Percentiles rank a stretch among this genome's conserved stretches.
Evolutionary conservation across 2,888 invertebrate genomes (phyloP).

Genomic region (Salticus scenicus): DNA sequence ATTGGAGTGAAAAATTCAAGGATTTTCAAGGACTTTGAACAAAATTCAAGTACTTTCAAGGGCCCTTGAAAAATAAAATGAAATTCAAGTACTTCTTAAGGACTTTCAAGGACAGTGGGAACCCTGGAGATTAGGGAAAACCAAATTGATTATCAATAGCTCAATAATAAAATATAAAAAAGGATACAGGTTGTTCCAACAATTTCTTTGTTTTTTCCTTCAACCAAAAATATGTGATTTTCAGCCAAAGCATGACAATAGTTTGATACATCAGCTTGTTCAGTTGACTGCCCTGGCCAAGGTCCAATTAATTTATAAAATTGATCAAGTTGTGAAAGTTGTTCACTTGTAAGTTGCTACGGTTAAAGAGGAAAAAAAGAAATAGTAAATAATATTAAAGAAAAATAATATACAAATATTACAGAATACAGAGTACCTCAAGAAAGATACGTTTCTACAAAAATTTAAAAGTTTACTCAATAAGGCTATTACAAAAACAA

Average conservation of each 20-base stretch:
- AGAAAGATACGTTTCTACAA: too few relatives aligned
- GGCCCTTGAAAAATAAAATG: too few relatives aligned
- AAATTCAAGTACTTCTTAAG: too few relatives aligned
- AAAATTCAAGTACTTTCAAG: too few relatives aligned
- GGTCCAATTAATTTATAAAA: slow-evolving; percentile 87
- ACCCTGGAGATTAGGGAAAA: too few relatives aligned
- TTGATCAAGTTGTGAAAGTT: slow-evolving; percentile 84
- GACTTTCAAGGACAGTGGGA: too few relatives aligned
- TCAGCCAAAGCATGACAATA: slow-evolving; percentile 88
- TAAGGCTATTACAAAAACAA: too few relatives aligned
- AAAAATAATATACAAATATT: background rate
- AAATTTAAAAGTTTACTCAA: background rate
- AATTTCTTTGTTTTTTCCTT: slow-evolving; percentile 88
- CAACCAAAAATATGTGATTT: slow-evolving; percentile 87
- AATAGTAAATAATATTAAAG: slow-evolving; percentile 1
- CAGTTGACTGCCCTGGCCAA: slow-evolving; percentile 76
- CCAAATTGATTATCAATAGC: too few relatives aligned
- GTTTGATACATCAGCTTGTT: slow-evolving; percentile 77
- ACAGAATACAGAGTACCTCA: too few relatives aligned
- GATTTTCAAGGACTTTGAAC: too few relatives aligned
- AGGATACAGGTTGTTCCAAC: slow-evolving; percentile 84
- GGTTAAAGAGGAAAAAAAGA: background rate
- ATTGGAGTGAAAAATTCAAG: too few relatives aligned
- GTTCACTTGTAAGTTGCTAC: slow-evolving; percentile 83
- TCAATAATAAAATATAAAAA: too few relatives aligned